A percentile compares a stretch with the other conserved stretches of the same genome.
Evolutionary conservation across 2,888 invertebrate genomes (phyloP).

Genomic region (Willowsia nigromaculata): DNA sequence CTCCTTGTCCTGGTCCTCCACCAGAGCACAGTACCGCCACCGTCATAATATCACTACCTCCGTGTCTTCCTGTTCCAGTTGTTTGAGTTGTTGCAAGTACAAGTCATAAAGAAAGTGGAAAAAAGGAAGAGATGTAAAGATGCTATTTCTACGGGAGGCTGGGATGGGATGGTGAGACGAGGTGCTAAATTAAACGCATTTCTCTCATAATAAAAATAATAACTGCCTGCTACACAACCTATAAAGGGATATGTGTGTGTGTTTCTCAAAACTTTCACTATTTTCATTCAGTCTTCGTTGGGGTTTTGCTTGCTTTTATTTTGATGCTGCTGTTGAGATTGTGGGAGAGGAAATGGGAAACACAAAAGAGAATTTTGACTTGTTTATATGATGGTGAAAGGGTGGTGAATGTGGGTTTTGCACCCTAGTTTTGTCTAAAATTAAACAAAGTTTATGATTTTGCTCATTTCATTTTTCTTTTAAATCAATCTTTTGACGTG

Average conservation of each 20-base stretch:
- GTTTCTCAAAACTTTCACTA: not conserved
- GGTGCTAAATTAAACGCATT: conserved; percentile 69
- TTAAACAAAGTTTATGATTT: too few species aligned
- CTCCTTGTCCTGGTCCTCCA: conserved; percentile 12
- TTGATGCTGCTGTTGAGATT: too few species aligned
- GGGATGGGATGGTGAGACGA: conserved; percentile 39
- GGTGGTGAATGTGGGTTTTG: too few species aligned
- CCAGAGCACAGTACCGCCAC: not conserved
- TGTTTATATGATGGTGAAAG: too few species aligned
- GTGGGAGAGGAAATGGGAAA: too few species aligned
- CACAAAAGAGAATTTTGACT: too few species aligned
- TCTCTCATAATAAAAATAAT: conserved; percentile 48
- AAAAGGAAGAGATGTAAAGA: conserved; percentile 4
- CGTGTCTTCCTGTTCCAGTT: conserved; percentile 13
- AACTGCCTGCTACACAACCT: conserved; percentile 6
- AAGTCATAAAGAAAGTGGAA: conserved; percentile 48
- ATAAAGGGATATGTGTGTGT: too few species aligned
- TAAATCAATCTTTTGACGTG: too few species aligned
- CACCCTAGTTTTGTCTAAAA: too few species aligned
- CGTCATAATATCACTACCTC: not conserved
- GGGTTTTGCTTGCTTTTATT: too few species aligned
- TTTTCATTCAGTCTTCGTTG: not conserved
- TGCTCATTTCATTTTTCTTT: too few species aligned
- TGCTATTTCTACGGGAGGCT: not conserved
- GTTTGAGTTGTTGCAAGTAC: conserved; percentile 65